Evolutionary conservation across 2,113 vertebrate genomes (phyloP), one percentile per base, ranked within the genome.

Genomic region (Nibea coibor): DNA sequence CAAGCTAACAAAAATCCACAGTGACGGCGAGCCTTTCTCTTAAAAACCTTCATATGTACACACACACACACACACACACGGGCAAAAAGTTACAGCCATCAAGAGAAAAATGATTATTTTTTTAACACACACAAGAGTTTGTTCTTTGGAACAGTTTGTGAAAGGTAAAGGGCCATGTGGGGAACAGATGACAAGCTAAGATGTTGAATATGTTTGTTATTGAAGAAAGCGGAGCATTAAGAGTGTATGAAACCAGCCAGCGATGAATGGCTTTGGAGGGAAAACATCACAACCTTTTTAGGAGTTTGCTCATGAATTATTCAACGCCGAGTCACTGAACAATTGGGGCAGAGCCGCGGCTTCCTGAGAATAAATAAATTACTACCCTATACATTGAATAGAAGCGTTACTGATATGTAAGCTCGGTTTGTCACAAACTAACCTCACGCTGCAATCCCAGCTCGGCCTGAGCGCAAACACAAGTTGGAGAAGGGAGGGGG

Each of bases 281-380:
- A 45, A 68, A 87, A 56, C 71, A 75, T 78, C 73, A 71, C 61
- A 80, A 86, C 67, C 84, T 88, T 88, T 90, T 91, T 81, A 89
- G 73, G 88, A 88, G 81, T 90, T 86, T 68, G 51, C 35, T 5
- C 17, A 86, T 92, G 77, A 94, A 94, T 93, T 87, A 93, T 94
- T 93, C 24, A 94, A 63, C 68, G 61, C 6, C 42, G 82, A 91
- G 61, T 65, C 89, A 88, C 81, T 81, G 83, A 94, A 92, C 91
- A 94, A 92, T 86, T 90, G 82, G 88, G 85, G 88, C 89, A 90
- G 65, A 74, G 78, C 67, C 78, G 78, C 50, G 42, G 83, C 84
- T 80, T 83, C 78, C 82, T 75, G 69, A 80, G 88, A 92, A 91
- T 90, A 86, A 91, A 91, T 88, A 94, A 87, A 91, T 87, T 66